Percentiles rank a stretch among this genome's conserved stretches.
These are phyloP conservation scores for Chrysemys picta DNA, from an alignment of 2,113 vertebrate genomes.

Conservation along the genomic window DNA sequence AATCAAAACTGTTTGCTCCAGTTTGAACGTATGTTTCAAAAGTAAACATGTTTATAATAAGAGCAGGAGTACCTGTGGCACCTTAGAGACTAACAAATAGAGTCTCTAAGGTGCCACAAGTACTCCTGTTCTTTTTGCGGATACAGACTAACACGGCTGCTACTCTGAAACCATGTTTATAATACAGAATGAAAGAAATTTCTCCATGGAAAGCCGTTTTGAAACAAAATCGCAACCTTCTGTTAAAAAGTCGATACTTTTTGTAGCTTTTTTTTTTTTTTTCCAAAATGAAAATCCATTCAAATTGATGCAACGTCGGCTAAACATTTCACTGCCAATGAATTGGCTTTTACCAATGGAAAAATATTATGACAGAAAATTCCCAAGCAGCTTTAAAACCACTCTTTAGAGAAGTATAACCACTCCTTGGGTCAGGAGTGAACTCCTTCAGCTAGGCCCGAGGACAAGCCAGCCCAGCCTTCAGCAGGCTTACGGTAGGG, in stretches of 20 bases:
- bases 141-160: too few relatives aligned
- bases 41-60: background rate
- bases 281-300: background rate
- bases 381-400: background rate
- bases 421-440: background rate
- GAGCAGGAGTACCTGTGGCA: too few relatives aligned
- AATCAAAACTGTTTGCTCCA: background rate
- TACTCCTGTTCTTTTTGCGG: too few relatives aligned
- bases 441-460: too few relatives aligned
- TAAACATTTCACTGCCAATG: background rate
- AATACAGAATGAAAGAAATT: background rate
- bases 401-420: background rate
- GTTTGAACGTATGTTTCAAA: background rate
- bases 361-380: background rate
- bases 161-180: background rate
- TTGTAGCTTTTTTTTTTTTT: background rate
- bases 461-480: too few relatives aligned
- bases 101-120: too few relatives aligned
- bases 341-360: background rate
- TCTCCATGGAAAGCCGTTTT: background rate
- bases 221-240: background rate
- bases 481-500: too few relatives aligned
- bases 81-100: too few relatives aligned
- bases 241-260: background rate
- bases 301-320: background rate